Evolutionary conservation across 2,797 vertebrate genomes (phyloP).

Genomic region (Clarias laeviceps): DNA sequence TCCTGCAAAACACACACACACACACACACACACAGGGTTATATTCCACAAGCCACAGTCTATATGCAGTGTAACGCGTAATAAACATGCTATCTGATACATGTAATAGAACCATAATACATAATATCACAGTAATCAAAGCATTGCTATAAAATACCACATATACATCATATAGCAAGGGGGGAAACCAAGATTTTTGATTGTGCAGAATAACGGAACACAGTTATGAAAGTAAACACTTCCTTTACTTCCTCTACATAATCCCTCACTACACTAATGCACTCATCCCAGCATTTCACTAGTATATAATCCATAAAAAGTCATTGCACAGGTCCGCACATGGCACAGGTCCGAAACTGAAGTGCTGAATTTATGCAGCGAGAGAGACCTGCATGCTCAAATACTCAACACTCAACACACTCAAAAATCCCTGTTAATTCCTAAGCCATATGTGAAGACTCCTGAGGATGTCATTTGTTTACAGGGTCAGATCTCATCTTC

Average conservation of each 20-base stretch:
- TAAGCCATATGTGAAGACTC: background rate
- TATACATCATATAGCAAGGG: background rate
- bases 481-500: background rate
- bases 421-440: background rate
- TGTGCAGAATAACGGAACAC: too few relatives aligned
- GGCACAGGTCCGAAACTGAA: background rate
- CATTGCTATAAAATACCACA: background rate
- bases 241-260: too few relatives aligned
- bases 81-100: background rate
- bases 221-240: too few relatives aligned
- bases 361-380: background rate
- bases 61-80: background rate
- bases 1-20: constrained; percentile 75
- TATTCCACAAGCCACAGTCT: background rate
- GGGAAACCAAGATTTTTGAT: too few relatives aligned
- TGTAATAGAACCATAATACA: background rate
- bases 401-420: background rate
- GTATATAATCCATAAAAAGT: background rate
- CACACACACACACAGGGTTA: constrained; percentile 3
- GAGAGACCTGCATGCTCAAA: background rate
- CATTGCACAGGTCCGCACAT: background rate
- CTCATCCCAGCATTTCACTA: too few relatives aligned
- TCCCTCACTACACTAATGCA: too few relatives aligned
- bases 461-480: background rate
- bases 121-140: background rate